phyloP scores from a whole-genome alignment of 2,113 vertebrate genomes.

The Clarias gariepinus region DNA sequence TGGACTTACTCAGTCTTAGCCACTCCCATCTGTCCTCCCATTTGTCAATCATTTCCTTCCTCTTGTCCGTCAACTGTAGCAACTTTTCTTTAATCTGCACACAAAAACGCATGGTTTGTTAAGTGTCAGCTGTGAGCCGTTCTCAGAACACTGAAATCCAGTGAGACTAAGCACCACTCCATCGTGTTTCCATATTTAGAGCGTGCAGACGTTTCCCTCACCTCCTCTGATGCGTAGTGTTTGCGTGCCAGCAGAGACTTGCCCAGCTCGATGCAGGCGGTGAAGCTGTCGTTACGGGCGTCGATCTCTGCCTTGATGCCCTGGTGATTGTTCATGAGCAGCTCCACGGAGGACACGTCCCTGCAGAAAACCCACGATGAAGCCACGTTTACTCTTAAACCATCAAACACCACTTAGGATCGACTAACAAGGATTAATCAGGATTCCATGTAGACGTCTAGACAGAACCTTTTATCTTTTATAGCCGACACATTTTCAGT shows the following conservation, averaged over 20 bases:
- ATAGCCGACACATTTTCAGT: neutral
- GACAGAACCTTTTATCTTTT: no score
- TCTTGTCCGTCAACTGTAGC: constrained; percentile 93
- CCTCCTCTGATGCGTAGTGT: constrained; percentile 94
- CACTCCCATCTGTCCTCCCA: constrained; percentile 99
- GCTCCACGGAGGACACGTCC: constrained; percentile 94
- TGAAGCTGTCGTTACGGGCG: constrained; percentile 95
- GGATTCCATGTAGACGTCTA: neutral
- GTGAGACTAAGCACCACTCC: neutral
- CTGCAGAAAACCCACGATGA: constrained; percentile 60
- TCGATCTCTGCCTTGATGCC: constrained; percentile 98
- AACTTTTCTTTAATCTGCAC: constrained; percentile 93
- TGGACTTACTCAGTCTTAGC: constrained; percentile 91
- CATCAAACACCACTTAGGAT: neutral
- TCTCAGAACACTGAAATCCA: neutral
- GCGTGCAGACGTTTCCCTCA: constrained; percentile 55
- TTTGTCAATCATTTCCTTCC: constrained; percentile 99
- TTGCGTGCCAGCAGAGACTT: constrained; percentile 90
- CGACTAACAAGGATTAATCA: neutral
- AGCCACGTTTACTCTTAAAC: neutral
- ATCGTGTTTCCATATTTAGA: neutral
- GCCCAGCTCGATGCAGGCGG: constrained; percentile 91
- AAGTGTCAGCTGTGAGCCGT: no score
- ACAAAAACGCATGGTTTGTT: neutral
- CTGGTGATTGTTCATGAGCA: constrained; percentile 98